Percentiles rank a stretch among this genome's conserved stretches.
These are phyloP conservation scores for Agonopterix heracliana DNA, from an alignment of 2,888 invertebrate genomes.

Conservation along the genomic window DNA sequence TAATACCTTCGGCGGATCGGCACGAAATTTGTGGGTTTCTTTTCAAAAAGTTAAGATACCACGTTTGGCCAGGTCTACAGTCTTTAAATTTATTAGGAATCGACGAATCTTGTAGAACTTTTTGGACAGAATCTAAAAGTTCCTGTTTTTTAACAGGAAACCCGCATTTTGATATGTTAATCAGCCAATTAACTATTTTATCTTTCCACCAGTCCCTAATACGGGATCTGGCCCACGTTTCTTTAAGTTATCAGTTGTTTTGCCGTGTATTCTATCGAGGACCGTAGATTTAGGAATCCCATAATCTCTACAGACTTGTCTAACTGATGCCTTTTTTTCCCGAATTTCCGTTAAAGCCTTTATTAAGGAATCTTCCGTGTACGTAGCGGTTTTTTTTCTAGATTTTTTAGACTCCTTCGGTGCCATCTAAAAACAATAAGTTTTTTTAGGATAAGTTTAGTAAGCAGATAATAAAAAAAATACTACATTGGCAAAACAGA, in stretches of 20 bases:
- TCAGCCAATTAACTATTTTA: slow-evolving; percentile 24
- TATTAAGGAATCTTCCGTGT: neutral
- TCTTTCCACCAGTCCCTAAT: slow-evolving; percentile 21
- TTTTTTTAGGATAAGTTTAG: no score
- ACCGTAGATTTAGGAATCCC: neutral
- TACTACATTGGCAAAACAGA: no score
- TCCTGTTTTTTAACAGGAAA: slow-evolving; percentile 29
- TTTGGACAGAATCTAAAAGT: slow-evolving; percentile 23
- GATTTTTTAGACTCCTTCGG: no score
- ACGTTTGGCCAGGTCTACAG: slow-evolving; percentile 14
- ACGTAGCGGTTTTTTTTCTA: neutral
- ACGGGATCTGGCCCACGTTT: slow-evolving; percentile 23
- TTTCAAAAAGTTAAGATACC: slow-evolving; percentile 16
- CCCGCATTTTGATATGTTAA: slow-evolving; percentile 27
- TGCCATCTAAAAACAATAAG: no score
- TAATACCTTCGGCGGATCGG: slow-evolving; percentile 15
- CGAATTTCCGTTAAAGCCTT: slow-evolving; percentile 1
- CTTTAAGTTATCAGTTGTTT: slow-evolving; percentile 15
- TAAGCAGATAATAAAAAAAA: no score
- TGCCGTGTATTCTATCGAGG: neutral
- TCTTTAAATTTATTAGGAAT: slow-evolving; percentile 12
- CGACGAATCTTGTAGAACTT: slow-evolving; percentile 13
- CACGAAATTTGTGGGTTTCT: slow-evolving; percentile 12
- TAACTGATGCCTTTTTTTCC: neutral
- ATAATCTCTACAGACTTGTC: neutral